Base-by-base conservation (phyloP, 2,797 vertebrate genomes). In the Darevskia nairensis region DNA sequence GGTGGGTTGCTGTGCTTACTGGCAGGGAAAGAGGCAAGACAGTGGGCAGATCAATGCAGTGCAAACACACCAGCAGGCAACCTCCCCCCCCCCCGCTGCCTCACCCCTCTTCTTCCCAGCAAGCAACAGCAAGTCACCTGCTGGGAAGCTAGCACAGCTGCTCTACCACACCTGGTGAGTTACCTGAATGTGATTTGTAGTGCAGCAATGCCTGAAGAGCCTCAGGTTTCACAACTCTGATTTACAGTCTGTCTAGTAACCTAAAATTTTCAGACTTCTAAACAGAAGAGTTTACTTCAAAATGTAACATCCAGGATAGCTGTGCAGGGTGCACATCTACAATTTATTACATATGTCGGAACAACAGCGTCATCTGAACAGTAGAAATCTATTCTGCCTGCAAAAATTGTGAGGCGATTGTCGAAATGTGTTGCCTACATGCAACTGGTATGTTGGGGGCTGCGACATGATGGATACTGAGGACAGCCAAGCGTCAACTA, bases 321-420 rank as follows among this genome's bases (percentile, higher is more conserved):
- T 90, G 93, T 89, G 7, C 68, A 91, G 66, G 61, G 89, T 35
- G 86, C 64, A 59, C 6, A 79, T 55, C 76, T 44, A 27, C 35
- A 61, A 15, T 59, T 32, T 21, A 46, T 46, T 50, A 82, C 25
- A n/a, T 74, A 59, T 27, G 2, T 71, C 4, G 71, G 44, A 50
- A 72, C 10, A 32, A 68, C 7, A 66, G 61, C 75, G 1, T 79
- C 59, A 7, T 13, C 77, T 72, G 61, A 86, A 69, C 80, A 13
- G 71, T 25, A 84, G 91, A 91, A 87, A 89, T 72, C n/a, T 69
- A 80, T 4, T 91, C 77, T 82, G n/a, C 2, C 8, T 27, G 82
- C 6, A 71, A 89, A 87, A 64, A 91, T 25, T 3, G 19, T 71
- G 79, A 77, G 89, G 89, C 81, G 0, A 1, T 59, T 15, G 15